phyloP scores from a whole-genome alignment of 2,888 invertebrate species.

The Campaea margaritaria region DNA sequence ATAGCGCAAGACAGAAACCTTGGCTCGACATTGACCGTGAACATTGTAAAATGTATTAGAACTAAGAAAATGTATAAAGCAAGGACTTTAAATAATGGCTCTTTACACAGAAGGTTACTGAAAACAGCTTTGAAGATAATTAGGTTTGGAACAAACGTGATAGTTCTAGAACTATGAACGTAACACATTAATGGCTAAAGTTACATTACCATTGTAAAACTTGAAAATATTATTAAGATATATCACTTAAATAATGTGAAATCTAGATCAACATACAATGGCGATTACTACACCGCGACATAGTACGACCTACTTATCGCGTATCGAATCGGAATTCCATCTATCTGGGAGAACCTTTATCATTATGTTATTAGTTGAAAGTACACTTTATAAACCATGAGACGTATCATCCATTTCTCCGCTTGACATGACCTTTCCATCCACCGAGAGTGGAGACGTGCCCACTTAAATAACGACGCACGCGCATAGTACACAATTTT shows the following conservation, averaged over 20 bases:
- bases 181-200: too few species aligned
- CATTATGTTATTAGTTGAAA: too few species aligned
- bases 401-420: conserved; percentile 1
- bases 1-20: conserved; percentile 14
- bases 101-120: not conserved
- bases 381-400: not conserved
- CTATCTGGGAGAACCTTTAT: too few species aligned
- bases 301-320: too few species aligned
- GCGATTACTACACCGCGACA: too few species aligned
- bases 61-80: conserved; percentile 12
- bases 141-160: too few species aligned
- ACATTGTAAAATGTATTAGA: conserved; percentile 31
- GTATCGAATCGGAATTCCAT: too few species aligned
- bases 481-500: conserved; percentile 11
- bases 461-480: not conserved
- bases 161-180: not conserved
- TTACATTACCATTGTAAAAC: too few species aligned
- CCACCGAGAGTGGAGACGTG: not conserved
- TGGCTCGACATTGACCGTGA: conserved; percentile 43
- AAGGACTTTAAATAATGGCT: conserved; percentile 5
- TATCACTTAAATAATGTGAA: too few species aligned
- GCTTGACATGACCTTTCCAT: conserved; percentile 8
- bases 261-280: too few species aligned
- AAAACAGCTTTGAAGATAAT: not conserved
- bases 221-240: too few species aligned